Evolutionary conservation across 2,113 vertebrate genomes (phyloP), one percentile per base, ranked within the genome.

Genomic region (Vanacampus margaritifer): DNA sequence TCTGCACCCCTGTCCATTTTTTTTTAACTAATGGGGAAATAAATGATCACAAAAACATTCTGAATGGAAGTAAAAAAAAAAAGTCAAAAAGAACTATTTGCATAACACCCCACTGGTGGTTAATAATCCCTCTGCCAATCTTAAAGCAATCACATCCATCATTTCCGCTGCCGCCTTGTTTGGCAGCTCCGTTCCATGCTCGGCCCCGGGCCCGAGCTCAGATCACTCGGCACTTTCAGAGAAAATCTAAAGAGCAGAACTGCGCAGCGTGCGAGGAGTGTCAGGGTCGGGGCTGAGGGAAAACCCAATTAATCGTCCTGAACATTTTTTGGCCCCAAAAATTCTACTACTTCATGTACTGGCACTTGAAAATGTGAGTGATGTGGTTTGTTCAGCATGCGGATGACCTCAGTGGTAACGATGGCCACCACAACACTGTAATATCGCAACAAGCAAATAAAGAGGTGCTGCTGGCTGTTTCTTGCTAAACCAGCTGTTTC

Each of bases 161-260:
- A 75, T 77, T 71, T 79, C 68, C 65, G 60, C 63, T 74, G 64
- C 36, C 81, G 75, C 81, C 68, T 67, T 57, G 53, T 81, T 78
- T 84, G 74, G 79, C 84, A 79, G 74, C 70, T 56, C 67, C 51
- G 67, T 51, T 70, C 37, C 64, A 68, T 69, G 72, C 69, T 46
- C 37, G 7, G 74, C 21, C 21, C 21, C 48, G 48, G 48, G 19
- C 48, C 48, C 6, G 48, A n/a, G 65, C 65, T 69, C 74, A 68
- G 46, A 65, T 72, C 46, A 77, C 78, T 83, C 83, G 78, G 72
- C 72, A 79, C 68, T 69, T 74, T 78, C 70, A 69, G 71, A 73
- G 59, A 45, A 53, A 74, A 71, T 79, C 83, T 82, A 84, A 80
- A 88, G 75, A 78, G 76, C 64, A 76, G 39, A 78, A 83, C 67